Evolutionary conservation across 2,797 vertebrate genomes (phyloP).

Genomic region (Mormyrops attenuatus): DNA sequence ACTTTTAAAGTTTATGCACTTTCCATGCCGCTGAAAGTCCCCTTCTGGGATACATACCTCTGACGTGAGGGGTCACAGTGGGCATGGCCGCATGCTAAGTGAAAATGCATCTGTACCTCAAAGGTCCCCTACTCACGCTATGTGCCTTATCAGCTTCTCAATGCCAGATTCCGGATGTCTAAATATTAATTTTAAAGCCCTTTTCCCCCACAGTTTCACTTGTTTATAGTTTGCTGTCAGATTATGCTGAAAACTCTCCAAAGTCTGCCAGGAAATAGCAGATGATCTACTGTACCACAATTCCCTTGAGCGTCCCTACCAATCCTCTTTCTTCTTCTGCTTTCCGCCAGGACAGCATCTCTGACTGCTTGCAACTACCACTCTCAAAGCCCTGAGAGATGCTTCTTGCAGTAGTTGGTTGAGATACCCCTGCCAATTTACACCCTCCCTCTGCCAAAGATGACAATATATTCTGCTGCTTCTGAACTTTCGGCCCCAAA

Average conservation of each 20-base stretch:
- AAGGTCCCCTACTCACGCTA: neutral
- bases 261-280: neutral
- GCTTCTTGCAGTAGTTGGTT: neutral
- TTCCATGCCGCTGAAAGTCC: neutral
- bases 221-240: neutral
- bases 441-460: neutral
- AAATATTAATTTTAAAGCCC: neutral
- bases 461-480: neutral
- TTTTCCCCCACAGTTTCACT: neutral
- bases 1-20: neutral
- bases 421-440: neutral
- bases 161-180: neutral
- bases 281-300: neutral
- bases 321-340: neutral
- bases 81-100: neutral
- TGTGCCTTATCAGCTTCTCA: neutral
- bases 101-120: neutral
- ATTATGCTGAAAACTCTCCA: neutral
- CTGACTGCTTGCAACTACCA: neutral
- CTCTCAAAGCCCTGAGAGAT: neutral
- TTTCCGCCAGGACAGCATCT: neutral
- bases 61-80: neutral
- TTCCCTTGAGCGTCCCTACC: neutral
- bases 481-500: neutral
- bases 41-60: neutral